A percentile compares a stretch with the other conserved stretches of the same genome.
These are phyloP conservation scores for Aphidius ervi DNA, from an alignment of 1,140 invertebrate species.

Conservation along the genomic window DNA sequence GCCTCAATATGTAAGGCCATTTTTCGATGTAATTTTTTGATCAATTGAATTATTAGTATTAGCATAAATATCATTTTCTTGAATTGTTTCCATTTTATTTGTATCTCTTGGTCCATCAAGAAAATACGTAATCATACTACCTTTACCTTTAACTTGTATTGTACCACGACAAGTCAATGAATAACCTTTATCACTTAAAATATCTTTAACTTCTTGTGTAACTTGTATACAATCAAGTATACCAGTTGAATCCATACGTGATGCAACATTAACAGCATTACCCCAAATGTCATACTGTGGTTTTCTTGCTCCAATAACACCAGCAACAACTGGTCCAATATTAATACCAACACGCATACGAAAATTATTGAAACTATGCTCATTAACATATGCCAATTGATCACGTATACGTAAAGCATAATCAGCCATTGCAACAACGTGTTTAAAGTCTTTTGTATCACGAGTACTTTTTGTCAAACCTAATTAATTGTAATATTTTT, in stretches of 20 bases:
- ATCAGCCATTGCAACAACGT: conserved; percentile 87
- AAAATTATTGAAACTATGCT: conserved; percentile 97
- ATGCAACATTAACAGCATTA: conserved; percentile 91
- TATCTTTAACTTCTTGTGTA: conserved; percentile 80
- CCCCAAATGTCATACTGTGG: conserved; percentile 92
- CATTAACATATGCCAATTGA: conserved; percentile 87
- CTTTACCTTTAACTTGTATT: conserved; percentile 90
- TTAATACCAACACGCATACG: conserved; percentile 91
- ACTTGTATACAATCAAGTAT: conserved; percentile 80
- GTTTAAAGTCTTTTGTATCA: conserved; percentile 70
- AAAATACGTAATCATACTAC: conserved; percentile 92
- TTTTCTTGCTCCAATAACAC: conserved; percentile 90
- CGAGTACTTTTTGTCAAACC: conserved; percentile 75
- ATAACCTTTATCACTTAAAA: conserved; percentile 70
- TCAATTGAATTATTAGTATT: conserved; percentile 22
- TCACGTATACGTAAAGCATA: conserved; percentile 82
- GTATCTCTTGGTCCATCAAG: conserved; percentile 56
- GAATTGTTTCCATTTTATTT: conserved; percentile 15
- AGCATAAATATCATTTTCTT: conserved; percentile 23
- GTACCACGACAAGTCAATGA: conserved; percentile 73
- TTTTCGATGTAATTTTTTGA: conserved; percentile 9
- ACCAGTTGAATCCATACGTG: conserved; percentile 83
- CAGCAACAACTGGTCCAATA: conserved; percentile 91
- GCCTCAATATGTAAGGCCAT: conserved; percentile 14
- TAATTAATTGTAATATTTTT: conserved; percentile 30